These are phyloP conservation scores for Argentina silus DNA, from an alignment of 2,797 vertebrate species.

Conservation along the genomic window DNA sequence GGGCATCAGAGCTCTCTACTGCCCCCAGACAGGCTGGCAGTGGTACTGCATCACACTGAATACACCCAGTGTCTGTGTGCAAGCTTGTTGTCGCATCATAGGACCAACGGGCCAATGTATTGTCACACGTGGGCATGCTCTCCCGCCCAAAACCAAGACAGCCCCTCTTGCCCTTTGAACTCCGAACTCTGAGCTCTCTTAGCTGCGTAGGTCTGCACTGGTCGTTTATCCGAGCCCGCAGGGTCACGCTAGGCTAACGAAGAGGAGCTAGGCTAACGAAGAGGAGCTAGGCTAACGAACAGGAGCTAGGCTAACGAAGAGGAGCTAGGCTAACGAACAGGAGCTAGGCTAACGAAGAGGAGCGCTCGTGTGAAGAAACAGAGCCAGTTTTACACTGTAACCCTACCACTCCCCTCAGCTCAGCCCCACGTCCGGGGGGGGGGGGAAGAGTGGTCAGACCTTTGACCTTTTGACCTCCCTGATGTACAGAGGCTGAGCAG, in stretches of 20 bases:
- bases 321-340: slow-evolving; percentile 30
- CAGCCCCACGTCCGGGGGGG: background rate
- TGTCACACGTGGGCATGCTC: background rate
- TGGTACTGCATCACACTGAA: slow-evolving; percentile 43
- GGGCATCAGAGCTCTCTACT: slow-evolving; percentile 34
- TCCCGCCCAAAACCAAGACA: background rate
- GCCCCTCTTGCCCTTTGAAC: background rate
- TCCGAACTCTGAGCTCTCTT: slow-evolving; percentile 45
- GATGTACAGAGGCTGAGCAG: background rate
- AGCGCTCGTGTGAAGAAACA: background rate
- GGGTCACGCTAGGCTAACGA: slow-evolving; percentile 24
- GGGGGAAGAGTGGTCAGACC: background rate
- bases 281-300: slow-evolving; percentile 30
- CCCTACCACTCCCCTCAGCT: slow-evolving; percentile 22
- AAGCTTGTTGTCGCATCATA: slow-evolving; percentile 3
- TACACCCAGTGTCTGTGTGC: slow-evolving; percentile 24
- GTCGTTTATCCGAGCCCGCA: slow-evolving; percentile 27
- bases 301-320: slow-evolving; percentile 32
- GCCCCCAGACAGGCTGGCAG: slow-evolving; percentile 33
- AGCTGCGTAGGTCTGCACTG: slow-evolving; percentile 73
- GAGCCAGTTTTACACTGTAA: slow-evolving; percentile 73
- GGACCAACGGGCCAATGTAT: slow-evolving; percentile 28
- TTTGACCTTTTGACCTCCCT: background rate
- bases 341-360: slow-evolving; percentile 29
- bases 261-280: slow-evolving; percentile 30